Conservation (phyloP, 1,140 invertebrate species). For the Bombus breviceps region DNA sequence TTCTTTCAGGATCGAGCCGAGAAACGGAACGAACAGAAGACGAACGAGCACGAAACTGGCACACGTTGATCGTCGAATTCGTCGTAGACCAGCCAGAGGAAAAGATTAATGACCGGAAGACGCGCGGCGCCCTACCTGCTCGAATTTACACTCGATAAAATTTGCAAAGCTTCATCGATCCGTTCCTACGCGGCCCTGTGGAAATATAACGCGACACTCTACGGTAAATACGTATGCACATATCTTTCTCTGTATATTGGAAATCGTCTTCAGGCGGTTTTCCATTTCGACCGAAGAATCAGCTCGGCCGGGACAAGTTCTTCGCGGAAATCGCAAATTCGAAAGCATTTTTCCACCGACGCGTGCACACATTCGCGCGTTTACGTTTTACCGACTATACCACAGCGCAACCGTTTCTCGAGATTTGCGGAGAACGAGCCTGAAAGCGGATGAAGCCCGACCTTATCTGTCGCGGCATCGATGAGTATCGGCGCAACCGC, state of each 20-base stretch:
- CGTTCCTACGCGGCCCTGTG: slow-evolving; percentile 34
- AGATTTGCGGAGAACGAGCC: slow-evolving; percentile 48
- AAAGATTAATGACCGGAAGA: slow-evolving; percentile 72
- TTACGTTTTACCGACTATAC: slow-evolving; percentile 21
- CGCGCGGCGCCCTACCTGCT: slow-evolving; percentile 51
- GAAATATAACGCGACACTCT: slow-evolving; percentile 60
- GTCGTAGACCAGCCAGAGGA: slow-evolving; percentile 41
- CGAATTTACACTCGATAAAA: slow-evolving; percentile 71
- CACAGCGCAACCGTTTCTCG: neutral
- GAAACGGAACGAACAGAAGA: slow-evolving; percentile 18
- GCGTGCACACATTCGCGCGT: slow-evolving; percentile 13
- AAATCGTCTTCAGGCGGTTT: slow-evolving; percentile 40
- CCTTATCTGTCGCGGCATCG: slow-evolving; percentile 43
- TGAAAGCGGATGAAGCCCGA: slow-evolving; percentile 12
- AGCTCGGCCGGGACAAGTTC: slow-evolving; percentile 18
- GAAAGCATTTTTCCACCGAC: slow-evolving; percentile 50
- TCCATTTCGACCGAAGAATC: slow-evolving; percentile 58
- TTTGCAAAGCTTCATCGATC: slow-evolving; percentile 55
- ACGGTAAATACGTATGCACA: slow-evolving; percentile 43
- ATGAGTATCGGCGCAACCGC: slow-evolving; percentile 22
- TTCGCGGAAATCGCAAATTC: slow-evolving; percentile 60
- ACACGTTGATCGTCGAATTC: slow-evolving; percentile 61
- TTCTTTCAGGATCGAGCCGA: neutral
- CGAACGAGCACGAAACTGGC: slow-evolving; percentile 43
- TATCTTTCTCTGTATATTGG: slow-evolving; percentile 37